A percentile compares a stretch with the other conserved stretches of the same genome.
Evolutionary conservation across 2,797 vertebrate species (phyloP).

Genomic region (Hapalemur alaotrensis): DNA sequence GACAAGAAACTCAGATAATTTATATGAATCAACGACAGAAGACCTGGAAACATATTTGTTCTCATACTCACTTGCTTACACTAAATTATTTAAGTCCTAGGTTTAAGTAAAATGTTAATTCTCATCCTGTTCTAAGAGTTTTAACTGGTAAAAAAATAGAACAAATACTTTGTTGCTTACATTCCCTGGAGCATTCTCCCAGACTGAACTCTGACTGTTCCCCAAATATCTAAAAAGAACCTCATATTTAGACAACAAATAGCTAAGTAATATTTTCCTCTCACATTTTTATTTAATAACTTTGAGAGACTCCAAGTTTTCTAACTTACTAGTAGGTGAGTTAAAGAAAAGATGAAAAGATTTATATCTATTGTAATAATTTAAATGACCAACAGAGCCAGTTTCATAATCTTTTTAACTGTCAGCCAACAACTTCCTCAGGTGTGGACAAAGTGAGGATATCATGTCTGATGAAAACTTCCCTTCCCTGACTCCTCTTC

Average conservation of each 20-base stretch:
- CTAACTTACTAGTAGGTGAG: background rate
- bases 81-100: background rate
- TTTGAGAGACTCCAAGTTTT: slow-evolving; percentile 24
- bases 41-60: background rate
- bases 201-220: background rate
- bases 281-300: background rate
- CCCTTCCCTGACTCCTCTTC: background rate
- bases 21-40: background rate
- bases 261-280: background rate
- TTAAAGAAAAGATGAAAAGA: background rate
- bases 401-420: background rate
- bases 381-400: background rate
- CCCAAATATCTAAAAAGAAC: background rate
- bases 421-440: background rate
- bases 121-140: background rate
- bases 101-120: background rate
- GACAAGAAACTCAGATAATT: background rate
- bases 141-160: background rate
- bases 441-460: background rate
- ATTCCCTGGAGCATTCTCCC: background rate
- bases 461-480: background rate
- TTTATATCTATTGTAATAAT: background rate
- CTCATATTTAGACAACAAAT: background rate
- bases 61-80: background rate
- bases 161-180: background rate